A percentile compares a stretch with the other conserved stretches of the same genome.
These are phyloP conservation scores for Bugula neritina DNA, from an alignment of 2,888 invertebrate genomes.

Conservation along the genomic window DNA sequence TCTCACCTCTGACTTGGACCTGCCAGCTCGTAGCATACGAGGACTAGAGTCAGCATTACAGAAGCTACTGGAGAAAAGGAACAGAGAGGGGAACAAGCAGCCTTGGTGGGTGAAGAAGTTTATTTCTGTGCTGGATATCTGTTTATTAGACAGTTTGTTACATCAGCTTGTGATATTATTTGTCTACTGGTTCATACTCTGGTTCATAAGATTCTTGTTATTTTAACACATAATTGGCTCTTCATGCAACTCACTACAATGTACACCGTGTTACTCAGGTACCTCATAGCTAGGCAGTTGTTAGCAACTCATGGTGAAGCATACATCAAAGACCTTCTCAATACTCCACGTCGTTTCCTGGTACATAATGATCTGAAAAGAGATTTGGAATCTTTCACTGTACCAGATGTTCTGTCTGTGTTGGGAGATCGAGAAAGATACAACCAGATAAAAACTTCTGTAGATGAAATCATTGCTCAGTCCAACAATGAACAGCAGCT, in stretches of 20 bases:
- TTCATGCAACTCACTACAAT: too few relatives aligned
- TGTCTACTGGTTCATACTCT: too few relatives aligned
- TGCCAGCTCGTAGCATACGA: neutral
- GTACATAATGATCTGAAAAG: neutral
- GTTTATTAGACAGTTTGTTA: too few relatives aligned
- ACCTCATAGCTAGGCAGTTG: neutral
- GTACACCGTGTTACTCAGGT: too few relatives aligned
- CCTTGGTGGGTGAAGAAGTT: neutral
- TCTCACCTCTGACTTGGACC: neutral
- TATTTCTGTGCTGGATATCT: neutral
- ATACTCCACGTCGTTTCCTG: neutral
- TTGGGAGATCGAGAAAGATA: conserved; percentile 4
- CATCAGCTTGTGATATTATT: too few relatives aligned
- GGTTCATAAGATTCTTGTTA: too few relatives aligned
- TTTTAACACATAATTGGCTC: too few relatives aligned
- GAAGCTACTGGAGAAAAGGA: neutral
- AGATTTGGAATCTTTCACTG: conserved; percentile 21
- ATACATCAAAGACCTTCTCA: conserved; percentile 13
- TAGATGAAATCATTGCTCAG: neutral
- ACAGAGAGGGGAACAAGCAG: neutral
- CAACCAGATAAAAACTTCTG: neutral
- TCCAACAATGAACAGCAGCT: too few relatives aligned
- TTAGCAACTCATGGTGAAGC: neutral
- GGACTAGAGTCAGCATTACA: neutral
- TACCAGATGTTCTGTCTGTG: conserved; percentile 23